Evolutionary conservation across 2,888 invertebrate genomes (phyloP).

Genomic region (Carterocephalus palaemon): DNA sequence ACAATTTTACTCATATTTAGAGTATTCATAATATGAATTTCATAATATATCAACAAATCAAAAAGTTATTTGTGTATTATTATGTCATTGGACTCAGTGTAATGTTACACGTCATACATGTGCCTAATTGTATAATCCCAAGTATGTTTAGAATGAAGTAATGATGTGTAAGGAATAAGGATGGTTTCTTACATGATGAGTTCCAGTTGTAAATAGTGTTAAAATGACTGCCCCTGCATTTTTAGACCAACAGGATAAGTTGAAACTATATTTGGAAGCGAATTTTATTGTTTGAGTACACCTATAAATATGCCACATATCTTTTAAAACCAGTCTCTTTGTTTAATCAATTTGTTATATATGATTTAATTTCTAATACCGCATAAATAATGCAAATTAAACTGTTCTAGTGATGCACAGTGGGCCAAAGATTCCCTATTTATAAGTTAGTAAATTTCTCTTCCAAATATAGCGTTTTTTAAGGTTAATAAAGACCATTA

Average conservation of each 20-base stretch:
- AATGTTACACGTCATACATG: slow-evolving; percentile 3
- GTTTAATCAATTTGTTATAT: no score
- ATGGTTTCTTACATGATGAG: not conserved
- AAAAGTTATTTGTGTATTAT: not conserved
- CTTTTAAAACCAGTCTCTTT: no score
- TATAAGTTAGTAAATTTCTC: slow-evolving; percentile 12
- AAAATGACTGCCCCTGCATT: slow-evolving; percentile 21
- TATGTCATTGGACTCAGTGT: slow-evolving; percentile 1
- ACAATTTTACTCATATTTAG: no score
- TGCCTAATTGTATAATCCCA: slow-evolving; percentile 11
- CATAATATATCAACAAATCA: slow-evolving; percentile 2
- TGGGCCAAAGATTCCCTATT: slow-evolving; percentile 15
- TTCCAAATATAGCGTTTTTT: slow-evolving; percentile 9
- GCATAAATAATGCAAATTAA: no score
- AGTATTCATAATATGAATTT: no score
- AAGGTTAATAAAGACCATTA: slow-evolving; percentile 9
- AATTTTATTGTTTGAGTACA: slow-evolving; percentile 3
- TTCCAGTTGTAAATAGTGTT: slow-evolving; percentile 12
- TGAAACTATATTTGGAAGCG: slow-evolving; percentile 10
- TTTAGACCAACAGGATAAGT: slow-evolving; percentile 17
- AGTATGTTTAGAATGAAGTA: not conserved
- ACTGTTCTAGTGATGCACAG: slow-evolving; percentile 11
- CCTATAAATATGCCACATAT: no score
- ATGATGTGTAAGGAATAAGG: not conserved
- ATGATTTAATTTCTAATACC: no score